Conservation (phyloP, 2,888 invertebrate genomes). For the Dryomyza anilis region DNA sequence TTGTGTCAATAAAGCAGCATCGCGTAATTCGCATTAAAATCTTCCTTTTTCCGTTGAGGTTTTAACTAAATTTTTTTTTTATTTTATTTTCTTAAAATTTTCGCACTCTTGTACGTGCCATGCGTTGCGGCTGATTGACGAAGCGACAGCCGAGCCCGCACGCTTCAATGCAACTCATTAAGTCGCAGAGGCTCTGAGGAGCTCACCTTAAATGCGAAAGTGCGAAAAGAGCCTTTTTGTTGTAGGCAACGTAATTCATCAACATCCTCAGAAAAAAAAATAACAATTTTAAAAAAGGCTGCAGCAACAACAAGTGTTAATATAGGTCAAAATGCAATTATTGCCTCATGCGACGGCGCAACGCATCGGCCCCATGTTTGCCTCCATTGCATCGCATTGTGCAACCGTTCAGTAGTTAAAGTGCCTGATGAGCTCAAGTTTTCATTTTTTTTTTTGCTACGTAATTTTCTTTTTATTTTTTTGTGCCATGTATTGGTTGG, state of each 20-base stretch:
- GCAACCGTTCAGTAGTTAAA: background rate
- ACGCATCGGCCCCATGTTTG: background rate
- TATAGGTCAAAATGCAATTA: constrained; percentile 5
- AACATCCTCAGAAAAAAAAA: background rate
- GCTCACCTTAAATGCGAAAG: background rate
- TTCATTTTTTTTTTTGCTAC: too few species aligned
- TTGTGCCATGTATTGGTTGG: background rate
- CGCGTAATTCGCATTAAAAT: background rate
- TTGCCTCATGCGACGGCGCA: background rate
- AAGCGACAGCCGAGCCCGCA: too few species aligned
- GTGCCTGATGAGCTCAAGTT: background rate
- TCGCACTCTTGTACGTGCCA: too few species aligned
- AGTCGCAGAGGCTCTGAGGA: constrained; percentile 13
- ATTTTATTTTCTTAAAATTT: too few species aligned
- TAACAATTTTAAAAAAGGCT: too few species aligned
- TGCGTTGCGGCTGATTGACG: background rate
- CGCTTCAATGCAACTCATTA: constrained; percentile 1
- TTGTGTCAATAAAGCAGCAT: constrained; percentile 16
- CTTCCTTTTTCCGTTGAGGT: too few species aligned
- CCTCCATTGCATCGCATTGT: background rate
- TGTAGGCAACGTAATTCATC: constrained; percentile 4
- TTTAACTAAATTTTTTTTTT: too few species aligned
- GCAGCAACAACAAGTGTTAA: constrained; percentile 3
- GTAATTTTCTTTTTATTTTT: background rate
- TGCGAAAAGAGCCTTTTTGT: background rate